A percentile compares a stretch with the other conserved stretches of the same genome.
Evolutionary conservation across 2,888 invertebrate species (phyloP).

Genomic region (Geotrupes spiniger): DNA sequence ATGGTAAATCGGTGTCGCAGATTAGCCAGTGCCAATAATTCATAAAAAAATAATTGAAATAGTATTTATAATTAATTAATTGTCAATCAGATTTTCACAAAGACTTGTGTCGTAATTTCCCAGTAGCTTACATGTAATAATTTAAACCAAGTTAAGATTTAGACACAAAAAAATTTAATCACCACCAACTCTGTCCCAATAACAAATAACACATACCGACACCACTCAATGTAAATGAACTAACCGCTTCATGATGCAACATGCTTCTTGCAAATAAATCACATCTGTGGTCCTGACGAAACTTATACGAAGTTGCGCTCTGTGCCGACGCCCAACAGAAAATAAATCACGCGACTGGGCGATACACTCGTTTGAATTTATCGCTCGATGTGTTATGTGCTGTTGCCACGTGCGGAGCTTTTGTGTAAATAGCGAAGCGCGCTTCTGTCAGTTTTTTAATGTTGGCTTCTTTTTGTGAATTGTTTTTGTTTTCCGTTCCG

Average conservation of each 20-base stretch:
- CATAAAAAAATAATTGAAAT: no score
- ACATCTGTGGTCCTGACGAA: constrained; percentile 12
- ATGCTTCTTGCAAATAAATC: constrained; percentile 25
- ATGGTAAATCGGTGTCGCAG: not conserved
- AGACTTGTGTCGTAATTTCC: no score
- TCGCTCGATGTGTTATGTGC: constrained; percentile 2
- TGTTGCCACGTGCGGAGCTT: constrained; percentile 11
- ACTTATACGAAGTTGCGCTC: not conserved
- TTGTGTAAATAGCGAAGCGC: constrained; percentile 17
- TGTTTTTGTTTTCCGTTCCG: not conserved
- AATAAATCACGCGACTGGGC: constrained; percentile 30
- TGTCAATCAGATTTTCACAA: no score
- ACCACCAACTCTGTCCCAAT: constrained; percentile 6
- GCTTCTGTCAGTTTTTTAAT: constrained; percentile 12
- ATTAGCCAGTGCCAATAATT: not conserved
- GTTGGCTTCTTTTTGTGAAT: constrained; percentile 1
- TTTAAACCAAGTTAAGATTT: no score
- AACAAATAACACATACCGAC: constrained; percentile 19
- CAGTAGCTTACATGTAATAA: no score
- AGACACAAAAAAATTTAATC: no score
- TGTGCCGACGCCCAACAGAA: constrained; percentile 23
- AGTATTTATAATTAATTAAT: no score
- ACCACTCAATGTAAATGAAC: constrained; percentile 27
- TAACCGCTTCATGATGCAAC: constrained; percentile 30
- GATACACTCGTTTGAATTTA: constrained; percentile 23